These are phyloP conservation scores for Sinotaia quadrata DNA, from an alignment of 2,888 invertebrate species.

Conservation along the genomic window DNA sequence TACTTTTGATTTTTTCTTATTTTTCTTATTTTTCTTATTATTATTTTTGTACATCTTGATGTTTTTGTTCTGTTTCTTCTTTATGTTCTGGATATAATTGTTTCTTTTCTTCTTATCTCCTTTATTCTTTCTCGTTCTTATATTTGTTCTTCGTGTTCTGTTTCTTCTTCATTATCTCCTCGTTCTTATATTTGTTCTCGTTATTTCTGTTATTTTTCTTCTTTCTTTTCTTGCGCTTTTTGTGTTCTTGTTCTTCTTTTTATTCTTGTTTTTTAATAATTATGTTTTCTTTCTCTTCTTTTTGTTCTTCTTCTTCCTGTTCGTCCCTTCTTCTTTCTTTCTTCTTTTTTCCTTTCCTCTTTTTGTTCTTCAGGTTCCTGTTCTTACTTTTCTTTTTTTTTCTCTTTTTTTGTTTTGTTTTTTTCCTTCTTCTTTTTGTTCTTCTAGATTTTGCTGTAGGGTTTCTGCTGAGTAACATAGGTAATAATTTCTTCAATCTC, in stretches of 20 bases:
- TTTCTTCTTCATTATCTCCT: not conserved
- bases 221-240: no score
- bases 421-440: slow-evolving; percentile 3
- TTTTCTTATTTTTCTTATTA: not conserved
- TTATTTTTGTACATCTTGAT: not conserved
- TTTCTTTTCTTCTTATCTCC: no score
- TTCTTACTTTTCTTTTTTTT: not conserved
- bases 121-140: no score
- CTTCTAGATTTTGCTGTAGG: no score
- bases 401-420: slow-evolving; percentile 3
- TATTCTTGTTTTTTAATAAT: not conserved
- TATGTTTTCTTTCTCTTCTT: no score
- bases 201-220: not conserved
- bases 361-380: not conserved
- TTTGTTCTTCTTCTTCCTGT: not conserved
- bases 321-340: not conserved
- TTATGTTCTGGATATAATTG: no score
- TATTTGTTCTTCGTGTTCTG: not conserved
- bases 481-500: no score
- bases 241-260: not conserved
- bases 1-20: not conserved
- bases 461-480: no score
- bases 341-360: not conserved
- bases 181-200: not conserved
- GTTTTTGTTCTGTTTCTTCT: no score